Conservation (phyloP, 2,113 vertebrate genomes). For the Trematomus loennbergii region DNA sequence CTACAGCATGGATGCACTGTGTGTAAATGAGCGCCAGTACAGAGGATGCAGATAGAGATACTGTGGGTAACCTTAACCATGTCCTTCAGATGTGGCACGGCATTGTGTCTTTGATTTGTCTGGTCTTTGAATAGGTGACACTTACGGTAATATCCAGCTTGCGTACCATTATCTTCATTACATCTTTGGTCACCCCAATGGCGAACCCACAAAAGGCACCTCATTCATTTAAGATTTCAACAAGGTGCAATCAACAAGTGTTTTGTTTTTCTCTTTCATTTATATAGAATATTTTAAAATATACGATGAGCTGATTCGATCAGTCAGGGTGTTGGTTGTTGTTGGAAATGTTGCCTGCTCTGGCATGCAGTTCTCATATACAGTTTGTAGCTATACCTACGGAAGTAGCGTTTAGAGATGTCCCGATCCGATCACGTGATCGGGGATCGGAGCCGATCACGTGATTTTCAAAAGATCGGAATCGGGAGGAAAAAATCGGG, state of each 20-base stretch:
- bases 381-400: no score
- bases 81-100: constrained; percentile 53
- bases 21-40: constrained; percentile 25
- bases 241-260: not conserved
- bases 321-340: constrained; percentile 35
- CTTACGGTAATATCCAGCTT: constrained; percentile 11
- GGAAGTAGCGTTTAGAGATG: no score
- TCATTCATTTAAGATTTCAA: constrained; percentile 8
- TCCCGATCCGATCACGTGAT: no score
- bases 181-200: not conserved
- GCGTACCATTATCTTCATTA: constrained; percentile 20
- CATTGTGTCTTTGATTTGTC: constrained; percentile 42
- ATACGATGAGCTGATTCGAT: constrained; percentile 21
- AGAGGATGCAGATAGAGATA: constrained; percentile 27
- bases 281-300: constrained; percentile 8
- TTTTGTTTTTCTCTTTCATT: constrained; percentile 9
- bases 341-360: not conserved
- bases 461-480: no score
- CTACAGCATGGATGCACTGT: constrained; percentile 10
- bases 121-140: constrained; percentile 31
- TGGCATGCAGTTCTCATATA: no score
- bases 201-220: not conserved
- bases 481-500: no score
- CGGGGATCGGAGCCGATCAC: no score
- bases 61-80: constrained; percentile 46